Conservation (phyloP, 2,888 invertebrate species). For the Boloria euphrosyne region DNA sequence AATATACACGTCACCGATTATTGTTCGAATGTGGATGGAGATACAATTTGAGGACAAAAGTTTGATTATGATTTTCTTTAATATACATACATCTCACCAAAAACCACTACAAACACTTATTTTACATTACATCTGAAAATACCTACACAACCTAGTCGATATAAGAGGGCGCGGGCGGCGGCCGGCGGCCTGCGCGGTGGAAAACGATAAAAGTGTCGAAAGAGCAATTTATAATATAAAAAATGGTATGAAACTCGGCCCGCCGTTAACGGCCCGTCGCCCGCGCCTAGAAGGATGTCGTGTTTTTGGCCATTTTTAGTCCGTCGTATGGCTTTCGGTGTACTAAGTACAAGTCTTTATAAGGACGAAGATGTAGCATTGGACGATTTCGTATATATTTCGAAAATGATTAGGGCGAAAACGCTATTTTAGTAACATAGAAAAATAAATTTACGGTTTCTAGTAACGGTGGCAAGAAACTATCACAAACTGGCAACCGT, state of each 20-base stretch:
- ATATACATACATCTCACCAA: slow-evolving; percentile 64
- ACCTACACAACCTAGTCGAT: slow-evolving; percentile 70
- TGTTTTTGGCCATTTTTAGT: slow-evolving; percentile 50
- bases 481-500: slow-evolving; percentile 70
- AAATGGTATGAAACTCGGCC: slow-evolving; percentile 33
- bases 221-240: slow-evolving; percentile 29
- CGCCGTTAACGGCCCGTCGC: slow-evolving; percentile 47
- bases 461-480: slow-evolving; percentile 71
- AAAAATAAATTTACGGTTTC: slow-evolving; percentile 46
- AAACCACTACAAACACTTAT: slow-evolving; percentile 59
- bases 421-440: slow-evolving; percentile 59
- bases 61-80: slow-evolving; percentile 49
- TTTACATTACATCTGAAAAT: slow-evolving; percentile 55
- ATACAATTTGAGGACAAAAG: slow-evolving; percentile 71
- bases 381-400: slow-evolving; percentile 73
- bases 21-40: slow-evolving; percentile 80
- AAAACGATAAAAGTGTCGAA: slow-evolving; percentile 30
- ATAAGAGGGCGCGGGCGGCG: slow-evolving; percentile 59
- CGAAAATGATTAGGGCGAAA: slow-evolving; percentile 52
- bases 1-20: slow-evolving; percentile 52
- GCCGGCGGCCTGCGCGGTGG: slow-evolving; percentile 37
- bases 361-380: slow-evolving; percentile 80
- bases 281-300: slow-evolving; percentile 50
- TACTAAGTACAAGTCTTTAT: slow-evolving; percentile 80
- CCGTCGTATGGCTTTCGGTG: slow-evolving; percentile 61